These are phyloP conservation scores for Procambarus clarkii DNA, from an alignment of 1,140 invertebrate species.

Conservation along the genomic window DNA sequence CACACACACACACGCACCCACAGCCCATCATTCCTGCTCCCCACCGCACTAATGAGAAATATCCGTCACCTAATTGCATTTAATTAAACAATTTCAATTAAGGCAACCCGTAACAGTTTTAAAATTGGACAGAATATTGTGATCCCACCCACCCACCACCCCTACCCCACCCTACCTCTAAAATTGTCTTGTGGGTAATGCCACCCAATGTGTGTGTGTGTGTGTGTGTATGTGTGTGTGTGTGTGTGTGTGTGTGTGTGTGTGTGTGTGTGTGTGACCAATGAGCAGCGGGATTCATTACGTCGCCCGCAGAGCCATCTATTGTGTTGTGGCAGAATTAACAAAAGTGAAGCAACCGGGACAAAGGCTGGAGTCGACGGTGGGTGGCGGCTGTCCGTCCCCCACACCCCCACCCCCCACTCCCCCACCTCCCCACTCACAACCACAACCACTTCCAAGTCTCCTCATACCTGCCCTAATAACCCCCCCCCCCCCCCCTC, in stretches of 20 bases:
- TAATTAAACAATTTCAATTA: conserved; percentile 23
- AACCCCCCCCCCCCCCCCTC: too few species aligned
- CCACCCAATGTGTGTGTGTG: neutral
- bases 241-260: neutral
- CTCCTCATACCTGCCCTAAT: too few species aligned
- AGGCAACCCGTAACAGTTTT: neutral
- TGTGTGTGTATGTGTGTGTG: too few species aligned
- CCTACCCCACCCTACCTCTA: neutral
- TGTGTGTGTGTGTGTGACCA: conserved; percentile 17
- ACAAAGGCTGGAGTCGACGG: conserved; percentile 31
- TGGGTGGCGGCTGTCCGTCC: neutral
- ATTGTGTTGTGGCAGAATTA: conserved; percentile 51
- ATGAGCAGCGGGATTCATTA: conserved; percentile 48
- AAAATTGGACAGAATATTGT: conserved; percentile 22
- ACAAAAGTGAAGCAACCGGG: conserved; percentile 45
- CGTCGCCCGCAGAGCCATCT: conserved; percentile 44
- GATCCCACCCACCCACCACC: neutral
- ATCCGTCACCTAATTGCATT: conserved; percentile 2
- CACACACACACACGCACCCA: too few species aligned
- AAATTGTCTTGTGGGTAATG: neutral
- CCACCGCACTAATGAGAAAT: neutral
- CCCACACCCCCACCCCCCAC: neutral
- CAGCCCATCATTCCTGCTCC: neutral
- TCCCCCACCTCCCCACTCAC: neutral
- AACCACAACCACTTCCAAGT: too few species aligned